phyloP scores from a whole-genome alignment of 2,113 vertebrate species.

The Ursus arctos region DNA sequence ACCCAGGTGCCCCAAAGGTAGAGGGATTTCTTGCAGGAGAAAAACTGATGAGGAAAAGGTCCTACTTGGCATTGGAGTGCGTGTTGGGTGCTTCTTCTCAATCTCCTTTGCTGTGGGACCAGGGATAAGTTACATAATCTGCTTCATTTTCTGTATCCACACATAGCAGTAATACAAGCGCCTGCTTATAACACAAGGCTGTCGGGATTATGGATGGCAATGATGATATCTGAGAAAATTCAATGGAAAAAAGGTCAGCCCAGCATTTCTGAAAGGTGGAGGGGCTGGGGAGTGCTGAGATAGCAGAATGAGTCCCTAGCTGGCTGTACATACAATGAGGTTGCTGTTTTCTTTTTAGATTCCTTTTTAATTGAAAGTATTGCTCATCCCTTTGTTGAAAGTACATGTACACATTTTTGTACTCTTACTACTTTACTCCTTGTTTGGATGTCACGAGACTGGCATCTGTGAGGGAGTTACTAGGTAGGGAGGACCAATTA shows the following conservation, averaged over 20 bases:
- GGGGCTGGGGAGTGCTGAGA: constrained; percentile 6
- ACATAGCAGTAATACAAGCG: neutral
- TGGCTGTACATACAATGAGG: neutral
- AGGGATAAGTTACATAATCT: neutral
- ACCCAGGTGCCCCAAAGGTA: neutral
- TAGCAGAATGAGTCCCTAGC: neutral
- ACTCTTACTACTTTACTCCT: constrained; percentile 7
- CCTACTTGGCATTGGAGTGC: neutral
- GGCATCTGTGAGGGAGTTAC: neutral
- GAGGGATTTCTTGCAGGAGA: constrained; percentile 15
- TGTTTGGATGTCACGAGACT: constrained; percentile 50
- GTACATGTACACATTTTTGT: constrained; percentile 58
- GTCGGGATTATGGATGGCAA: neutral
- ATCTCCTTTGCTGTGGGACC: neutral
- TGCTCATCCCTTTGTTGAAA: constrained; percentile 5
- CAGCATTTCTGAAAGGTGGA: neutral
- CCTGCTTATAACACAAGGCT: neutral
- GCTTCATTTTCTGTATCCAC: neutral
- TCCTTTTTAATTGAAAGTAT: constrained; percentile 86
- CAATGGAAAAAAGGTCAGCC: neutral
- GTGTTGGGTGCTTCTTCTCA: neutral
- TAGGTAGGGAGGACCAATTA: neutral
- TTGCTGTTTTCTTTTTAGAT: constrained; percentile 81
- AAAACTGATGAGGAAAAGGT: neutral
- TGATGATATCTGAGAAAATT: neutral